phyloP scores from a whole-genome alignment of 2,113 vertebrate genomes.

The Laticauda colubrina region DNA sequence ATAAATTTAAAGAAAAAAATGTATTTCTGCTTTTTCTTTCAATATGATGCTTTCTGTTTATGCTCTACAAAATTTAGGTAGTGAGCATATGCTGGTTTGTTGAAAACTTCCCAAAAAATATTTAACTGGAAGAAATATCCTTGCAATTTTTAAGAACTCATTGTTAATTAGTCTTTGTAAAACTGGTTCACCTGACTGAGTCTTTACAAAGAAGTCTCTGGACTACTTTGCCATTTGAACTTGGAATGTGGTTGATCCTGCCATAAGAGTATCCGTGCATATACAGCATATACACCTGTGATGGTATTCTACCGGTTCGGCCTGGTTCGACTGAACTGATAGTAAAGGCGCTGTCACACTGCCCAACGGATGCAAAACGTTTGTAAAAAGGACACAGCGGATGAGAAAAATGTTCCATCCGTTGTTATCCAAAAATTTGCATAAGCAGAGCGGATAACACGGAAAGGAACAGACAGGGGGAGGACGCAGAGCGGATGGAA shows the following conservation, averaged over 20 bases:
- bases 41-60: not conserved
- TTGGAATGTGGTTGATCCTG: not conserved
- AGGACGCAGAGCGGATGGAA: too few species aligned
- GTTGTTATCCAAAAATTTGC: too few species aligned
- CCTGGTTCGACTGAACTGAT: too few species aligned
- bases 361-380: too few species aligned
- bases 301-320: too few species aligned
- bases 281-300: too few species aligned
- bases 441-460: too few species aligned
- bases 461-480: too few species aligned
- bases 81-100: not conserved
- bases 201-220: not conserved
- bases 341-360: too few species aligned
- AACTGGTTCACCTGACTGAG: not conserved
- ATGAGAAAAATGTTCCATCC: too few species aligned
- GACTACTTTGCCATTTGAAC: not conserved
- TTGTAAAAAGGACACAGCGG: too few species aligned
- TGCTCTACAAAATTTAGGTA: not conserved
- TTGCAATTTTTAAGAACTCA: not conserved
- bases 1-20: not conserved
- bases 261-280: not conserved
- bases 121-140: not conserved
- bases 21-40: not conserved
- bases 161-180: not conserved
- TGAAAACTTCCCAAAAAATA: slow-evolving; percentile 7